phyloP scores from a whole-genome alignment of 2,888 invertebrate species.

The Malthinus seriepunctatus region DNA sequence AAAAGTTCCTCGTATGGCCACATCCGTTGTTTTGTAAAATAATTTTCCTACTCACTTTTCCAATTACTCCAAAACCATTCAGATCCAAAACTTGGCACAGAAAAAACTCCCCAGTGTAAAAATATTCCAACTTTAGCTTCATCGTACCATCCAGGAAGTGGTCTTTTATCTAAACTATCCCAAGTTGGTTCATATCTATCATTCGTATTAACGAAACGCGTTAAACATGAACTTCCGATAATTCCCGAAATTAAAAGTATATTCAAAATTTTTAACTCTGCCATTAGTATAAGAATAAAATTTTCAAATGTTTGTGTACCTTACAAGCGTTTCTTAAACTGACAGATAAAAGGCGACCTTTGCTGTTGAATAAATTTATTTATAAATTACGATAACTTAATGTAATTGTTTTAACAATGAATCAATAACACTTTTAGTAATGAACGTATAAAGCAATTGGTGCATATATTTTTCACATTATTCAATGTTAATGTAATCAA shows the following conservation, averaged over 20 bases:
- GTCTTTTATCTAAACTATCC: slow-evolving; percentile 81
- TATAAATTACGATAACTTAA: background rate
- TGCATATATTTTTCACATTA: no score
- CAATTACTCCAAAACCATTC: slow-evolving; percentile 90
- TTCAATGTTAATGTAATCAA: no score
- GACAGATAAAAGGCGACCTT: no score
- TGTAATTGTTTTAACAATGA: background rate
- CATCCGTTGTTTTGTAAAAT: no score
- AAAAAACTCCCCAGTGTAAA: slow-evolving; percentile 91
- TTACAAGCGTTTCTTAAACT: no score
- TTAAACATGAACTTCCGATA: background rate
- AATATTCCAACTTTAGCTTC: slow-evolving; percentile 90
- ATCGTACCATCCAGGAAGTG: slow-evolving; percentile 88
- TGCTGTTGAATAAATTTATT: background rate
- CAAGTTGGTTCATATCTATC: slow-evolving; percentile 73
- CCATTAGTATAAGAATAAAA: no score
- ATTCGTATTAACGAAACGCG: background rate
- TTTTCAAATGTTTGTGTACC: no score
- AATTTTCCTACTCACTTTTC: slow-evolving; percentile 63
- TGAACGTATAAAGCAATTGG: no score
- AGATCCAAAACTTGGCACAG: slow-evolving; percentile 77
- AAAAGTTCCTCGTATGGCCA: no score
- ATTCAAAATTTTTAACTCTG: no score
- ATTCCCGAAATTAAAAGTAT: background rate
- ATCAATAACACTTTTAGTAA: no score